Evolutionary conservation across 2,113 vertebrate genomes (phyloP).

Genomic region (Corythornis madagascariensis): DNA sequence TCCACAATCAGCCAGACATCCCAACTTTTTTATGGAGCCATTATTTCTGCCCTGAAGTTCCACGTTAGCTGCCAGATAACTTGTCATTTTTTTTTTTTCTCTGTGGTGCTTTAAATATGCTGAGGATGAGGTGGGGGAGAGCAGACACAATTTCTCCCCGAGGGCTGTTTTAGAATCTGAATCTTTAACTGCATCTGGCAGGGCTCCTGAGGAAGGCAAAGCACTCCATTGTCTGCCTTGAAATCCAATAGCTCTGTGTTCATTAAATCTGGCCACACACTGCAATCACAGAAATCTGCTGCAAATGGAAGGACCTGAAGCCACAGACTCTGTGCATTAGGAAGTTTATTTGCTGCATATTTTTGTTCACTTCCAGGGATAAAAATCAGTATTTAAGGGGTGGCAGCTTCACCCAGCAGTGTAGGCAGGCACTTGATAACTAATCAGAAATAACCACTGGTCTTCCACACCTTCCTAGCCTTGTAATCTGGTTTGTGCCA

Average conservation of each 20-base stretch:
- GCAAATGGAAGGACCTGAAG: background rate
- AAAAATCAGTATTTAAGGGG: background rate
- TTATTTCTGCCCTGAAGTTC: slow-evolving; percentile 13
- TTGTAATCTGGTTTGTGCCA: background rate
- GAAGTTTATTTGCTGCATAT: fast-evolving
- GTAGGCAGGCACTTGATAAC: background rate
- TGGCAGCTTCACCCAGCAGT: background rate
- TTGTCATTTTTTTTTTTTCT: background rate
- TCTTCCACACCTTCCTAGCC: background rate
- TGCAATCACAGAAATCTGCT: background rate
- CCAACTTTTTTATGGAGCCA: background rate
- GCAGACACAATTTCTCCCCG: background rate
- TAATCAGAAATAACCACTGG: background rate
- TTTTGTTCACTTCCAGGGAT: background rate
- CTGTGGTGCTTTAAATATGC: background rate
- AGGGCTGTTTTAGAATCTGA: background rate
- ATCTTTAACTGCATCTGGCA: background rate
- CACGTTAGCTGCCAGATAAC: background rate
- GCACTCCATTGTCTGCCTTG: background rate
- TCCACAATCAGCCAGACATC: background rate
- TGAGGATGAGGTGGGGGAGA: background rate
- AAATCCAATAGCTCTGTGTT: background rate
- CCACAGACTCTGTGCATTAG: background rate
- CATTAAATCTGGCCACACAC: background rate
- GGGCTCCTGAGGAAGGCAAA: background rate